Conservation (phyloP, 1,140 invertebrate species). For the Drosophila prosaltans region DNA sequence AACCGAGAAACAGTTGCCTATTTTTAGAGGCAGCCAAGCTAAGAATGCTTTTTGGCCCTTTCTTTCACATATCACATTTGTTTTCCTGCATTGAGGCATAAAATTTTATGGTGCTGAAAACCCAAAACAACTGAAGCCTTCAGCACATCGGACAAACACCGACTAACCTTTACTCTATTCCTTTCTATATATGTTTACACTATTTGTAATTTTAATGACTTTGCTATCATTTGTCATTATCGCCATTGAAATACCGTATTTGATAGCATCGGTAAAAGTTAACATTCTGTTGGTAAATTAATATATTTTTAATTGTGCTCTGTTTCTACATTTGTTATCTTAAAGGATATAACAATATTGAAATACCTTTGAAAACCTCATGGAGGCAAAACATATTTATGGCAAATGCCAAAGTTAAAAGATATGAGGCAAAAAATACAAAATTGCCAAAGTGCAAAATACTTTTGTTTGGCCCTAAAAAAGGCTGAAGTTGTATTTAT, state of each 20-base stretch:
- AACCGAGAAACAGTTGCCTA: slow-evolving; percentile 38
- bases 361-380: slow-evolving; percentile 15
- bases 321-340: neutral
- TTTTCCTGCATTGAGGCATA: slow-evolving; percentile 75
- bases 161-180: neutral
- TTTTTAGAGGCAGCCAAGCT: slow-evolving; percentile 19
- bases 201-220: neutral
- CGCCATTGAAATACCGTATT: too few relatives aligned
- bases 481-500: slow-evolving; percentile 71
- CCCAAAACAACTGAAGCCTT: slow-evolving; percentile 26
- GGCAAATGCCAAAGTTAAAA: slow-evolving; percentile 44
- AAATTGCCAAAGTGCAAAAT: slow-evolving; percentile 78
- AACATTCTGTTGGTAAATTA: neutral
- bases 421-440: slow-evolving; percentile 58
- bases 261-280: neutral
- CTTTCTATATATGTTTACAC: too few relatives aligned
- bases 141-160: slow-evolving; percentile 14
- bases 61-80: slow-evolving; percentile 69
- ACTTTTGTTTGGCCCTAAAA: slow-evolving; percentile 37
- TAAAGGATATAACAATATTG: neutral
- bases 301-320: neutral
- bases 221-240: neutral
- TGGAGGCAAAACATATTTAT: slow-evolving; percentile 48
- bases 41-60: slow-evolving; percentile 14
- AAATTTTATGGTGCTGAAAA: slow-evolving; percentile 75